Percentiles rank a stretch among this genome's conserved stretches.
These are phyloP conservation scores for Alethe castanea DNA, from an alignment of 2,113 vertebrate genomes.

Conservation along the genomic window DNA sequence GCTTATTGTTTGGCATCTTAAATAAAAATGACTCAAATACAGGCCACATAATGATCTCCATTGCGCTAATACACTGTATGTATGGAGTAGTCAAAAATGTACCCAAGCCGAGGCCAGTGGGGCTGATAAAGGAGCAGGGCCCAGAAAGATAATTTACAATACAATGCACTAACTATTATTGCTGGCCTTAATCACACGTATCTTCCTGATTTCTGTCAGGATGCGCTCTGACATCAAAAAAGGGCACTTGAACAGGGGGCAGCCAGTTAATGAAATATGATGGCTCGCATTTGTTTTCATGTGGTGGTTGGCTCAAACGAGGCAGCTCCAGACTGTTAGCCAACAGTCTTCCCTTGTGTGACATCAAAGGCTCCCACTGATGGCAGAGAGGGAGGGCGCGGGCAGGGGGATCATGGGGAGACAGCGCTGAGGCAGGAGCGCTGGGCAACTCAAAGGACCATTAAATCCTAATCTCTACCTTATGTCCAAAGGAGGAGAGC, in stretches of 20 bases:
- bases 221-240: conserved; percentile 75
- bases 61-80: conserved; percentile 92
- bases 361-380: conserved; percentile 79
- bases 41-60: conserved; percentile 98
- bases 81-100: conserved; percentile 88
- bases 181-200: conserved; percentile 77
- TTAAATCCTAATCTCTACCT: conserved; percentile 75
- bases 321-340: conserved; percentile 79
- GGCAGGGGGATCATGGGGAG: conserved; percentile 66
- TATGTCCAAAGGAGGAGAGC: conserved; percentile 61
- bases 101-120: conserved; percentile 75
- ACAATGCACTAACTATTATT: conserved; percentile 79
- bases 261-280: conserved; percentile 78
- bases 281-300: conserved; percentile 77
- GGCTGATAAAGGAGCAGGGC: conserved; percentile 74
- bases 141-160: conserved; percentile 86
- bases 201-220: conserved; percentile 78
- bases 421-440: conserved; percentile 67
- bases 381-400: conserved; percentile 31
- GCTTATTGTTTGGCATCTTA: conserved; percentile 99
- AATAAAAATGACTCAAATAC: conserved; percentile 99
- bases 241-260: conserved; percentile 71
- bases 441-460: conserved; percentile 60
- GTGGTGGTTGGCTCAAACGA: conserved; percentile 76
- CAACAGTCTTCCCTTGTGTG: conserved; percentile 77